phyloP scores from a whole-genome alignment of 2,797 vertebrate species.

The Phrynocephalus forsythii region DNA sequence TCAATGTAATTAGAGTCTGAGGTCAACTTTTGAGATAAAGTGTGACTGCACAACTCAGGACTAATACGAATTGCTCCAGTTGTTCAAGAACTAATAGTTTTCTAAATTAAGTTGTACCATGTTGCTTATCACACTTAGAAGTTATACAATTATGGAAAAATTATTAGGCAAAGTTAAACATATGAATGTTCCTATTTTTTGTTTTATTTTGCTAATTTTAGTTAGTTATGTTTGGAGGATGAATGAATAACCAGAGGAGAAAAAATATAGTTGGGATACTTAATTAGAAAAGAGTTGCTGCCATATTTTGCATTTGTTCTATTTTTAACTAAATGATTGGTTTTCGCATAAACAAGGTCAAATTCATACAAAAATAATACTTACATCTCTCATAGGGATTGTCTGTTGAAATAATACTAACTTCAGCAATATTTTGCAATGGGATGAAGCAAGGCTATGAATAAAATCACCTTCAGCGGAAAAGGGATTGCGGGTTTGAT shows the following conservation, averaged over 20 bases:
- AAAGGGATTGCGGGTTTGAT: neutral
- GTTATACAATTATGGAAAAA: too few relatives aligned
- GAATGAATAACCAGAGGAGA: neutral
- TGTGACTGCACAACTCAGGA: slow-evolving; percentile 1
- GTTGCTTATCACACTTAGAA: neutral
- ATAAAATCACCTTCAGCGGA: neutral
- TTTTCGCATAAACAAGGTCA: neutral
- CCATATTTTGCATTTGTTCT: neutral
- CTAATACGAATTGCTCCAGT: slow-evolving; percentile 5
- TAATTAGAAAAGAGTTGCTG: neutral
- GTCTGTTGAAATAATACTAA: neutral
- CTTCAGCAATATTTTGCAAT: neutral
- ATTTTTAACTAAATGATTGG: neutral
- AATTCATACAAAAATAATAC: neutral
- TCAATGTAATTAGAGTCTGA: slow-evolving; percentile 26
- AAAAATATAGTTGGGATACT: neutral
- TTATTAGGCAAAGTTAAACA: too few relatives aligned
- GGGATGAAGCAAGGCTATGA: neutral
- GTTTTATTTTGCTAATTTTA: neutral
- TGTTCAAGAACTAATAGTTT: neutral
- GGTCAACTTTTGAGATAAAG: slow-evolving; percentile 10
- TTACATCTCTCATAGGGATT: neutral
- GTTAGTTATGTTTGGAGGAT: neutral
- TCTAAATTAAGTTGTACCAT: neutral
- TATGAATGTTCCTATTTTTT: too few relatives aligned